These are phyloP conservation scores for Falco concolor DNA, from an alignment of 2,797 vertebrate species.

Conservation along the genomic window DNA sequence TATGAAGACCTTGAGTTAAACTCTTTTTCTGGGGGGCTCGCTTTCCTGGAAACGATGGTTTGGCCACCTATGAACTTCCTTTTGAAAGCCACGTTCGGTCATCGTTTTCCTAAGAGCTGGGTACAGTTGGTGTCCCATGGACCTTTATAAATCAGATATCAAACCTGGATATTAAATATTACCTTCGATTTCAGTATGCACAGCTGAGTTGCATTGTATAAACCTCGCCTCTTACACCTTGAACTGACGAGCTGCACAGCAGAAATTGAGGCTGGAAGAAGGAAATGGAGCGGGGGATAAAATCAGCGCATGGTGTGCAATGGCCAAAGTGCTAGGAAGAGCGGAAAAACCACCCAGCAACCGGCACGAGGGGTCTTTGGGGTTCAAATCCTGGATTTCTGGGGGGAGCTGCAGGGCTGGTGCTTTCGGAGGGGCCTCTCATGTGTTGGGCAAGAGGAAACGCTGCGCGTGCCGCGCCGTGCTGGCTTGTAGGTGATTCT, in stretches of 20 bases:
- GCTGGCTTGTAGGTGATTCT: neutral
- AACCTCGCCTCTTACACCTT: neutral
- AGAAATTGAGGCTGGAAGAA: neutral
- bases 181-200: neutral
- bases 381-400: neutral
- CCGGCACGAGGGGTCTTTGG: too few species aligned
- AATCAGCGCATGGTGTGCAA: fast-evolving
- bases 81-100: neutral
- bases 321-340: neutral
- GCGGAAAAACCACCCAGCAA: neutral
- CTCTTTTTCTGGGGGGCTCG: neutral
- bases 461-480: fast-evolving
- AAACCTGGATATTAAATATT: neutral
- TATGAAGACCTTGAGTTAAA: neutral
- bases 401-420: neutral
- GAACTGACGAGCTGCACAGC: neutral
- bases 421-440: neutral
- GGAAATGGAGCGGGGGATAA: neutral
- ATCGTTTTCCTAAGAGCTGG: neutral
- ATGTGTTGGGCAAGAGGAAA: neutral
- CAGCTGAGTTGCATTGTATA: neutral
- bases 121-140: neutral
- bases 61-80: neutral
- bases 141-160: neutral
- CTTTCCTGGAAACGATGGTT: neutral